Evolutionary conservation across 1,140 invertebrate species (phyloP).

Genomic region (Pogonognathellus flavescens): DNA sequence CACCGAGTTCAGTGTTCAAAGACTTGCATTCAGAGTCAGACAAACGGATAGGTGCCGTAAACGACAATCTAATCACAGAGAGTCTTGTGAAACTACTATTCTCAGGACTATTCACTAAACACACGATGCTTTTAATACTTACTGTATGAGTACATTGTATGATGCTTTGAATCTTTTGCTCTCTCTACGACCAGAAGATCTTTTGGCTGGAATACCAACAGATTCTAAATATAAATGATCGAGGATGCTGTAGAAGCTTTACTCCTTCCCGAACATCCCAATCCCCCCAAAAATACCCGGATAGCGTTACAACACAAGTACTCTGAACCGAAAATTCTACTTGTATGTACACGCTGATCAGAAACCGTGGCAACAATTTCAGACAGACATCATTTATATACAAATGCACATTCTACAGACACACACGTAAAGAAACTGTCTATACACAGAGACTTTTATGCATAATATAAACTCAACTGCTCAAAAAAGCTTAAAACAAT

Average conservation of each 20-base stretch:
- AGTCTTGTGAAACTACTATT: neutral
- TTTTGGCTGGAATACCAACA: slow-evolving; percentile 40
- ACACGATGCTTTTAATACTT: neutral
- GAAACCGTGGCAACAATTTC: slow-evolving; percentile 31
- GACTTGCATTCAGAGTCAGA: neutral
- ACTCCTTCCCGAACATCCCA: neutral
- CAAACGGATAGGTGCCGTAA: neutral
- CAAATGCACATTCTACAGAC: neutral
- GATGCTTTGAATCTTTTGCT: neutral
- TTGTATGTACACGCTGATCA: slow-evolving; percentile 15
- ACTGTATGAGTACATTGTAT: neutral
- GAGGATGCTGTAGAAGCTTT: slow-evolving; percentile 19
- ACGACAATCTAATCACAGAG: neutral
- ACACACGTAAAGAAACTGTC: neutral
- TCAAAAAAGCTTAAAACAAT: neutral
- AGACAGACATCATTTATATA: neutral
- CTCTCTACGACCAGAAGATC: neutral
- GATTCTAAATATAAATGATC: slow-evolving; percentile 43
- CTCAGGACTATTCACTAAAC: neutral
- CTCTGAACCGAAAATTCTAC: neutral
- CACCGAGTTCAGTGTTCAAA: neutral
- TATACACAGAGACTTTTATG: neutral
- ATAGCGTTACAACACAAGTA: slow-evolving; percentile 3
- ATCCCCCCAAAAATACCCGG: slow-evolving; percentile 37
- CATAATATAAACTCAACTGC: neutral